Conservation (phyloP, 2,888 invertebrate genomes). For the Apamea anceps region DNA sequence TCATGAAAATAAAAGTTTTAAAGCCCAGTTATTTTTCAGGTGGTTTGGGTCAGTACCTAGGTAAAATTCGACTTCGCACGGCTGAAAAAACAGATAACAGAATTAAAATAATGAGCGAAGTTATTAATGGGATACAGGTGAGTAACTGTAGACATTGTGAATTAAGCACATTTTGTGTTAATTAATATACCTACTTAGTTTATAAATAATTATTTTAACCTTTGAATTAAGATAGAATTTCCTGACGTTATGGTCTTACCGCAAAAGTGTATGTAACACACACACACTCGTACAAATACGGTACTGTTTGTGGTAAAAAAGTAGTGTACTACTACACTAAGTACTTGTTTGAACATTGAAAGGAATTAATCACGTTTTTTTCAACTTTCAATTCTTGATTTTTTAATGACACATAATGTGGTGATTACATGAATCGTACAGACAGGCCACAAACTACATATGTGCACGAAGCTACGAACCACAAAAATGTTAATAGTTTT, state of each 20-base stretch:
- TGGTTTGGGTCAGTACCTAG: slow-evolving; percentile 89
- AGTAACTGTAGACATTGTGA: slow-evolving; percentile 73
- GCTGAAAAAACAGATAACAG: slow-evolving; percentile 96
- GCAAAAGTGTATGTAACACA: too few species aligned
- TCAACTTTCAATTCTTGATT: background rate
- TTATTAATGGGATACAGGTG: slow-evolving; percentile 97
- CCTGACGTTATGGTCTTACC: too few species aligned
- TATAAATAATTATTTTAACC: background rate
- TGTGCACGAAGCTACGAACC: background rate
- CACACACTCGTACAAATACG: too few species aligned
- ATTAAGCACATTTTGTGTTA: slow-evolving; percentile 3
- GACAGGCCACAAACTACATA: background rate
- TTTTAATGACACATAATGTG: background rate
- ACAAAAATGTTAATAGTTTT: background rate
- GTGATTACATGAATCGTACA: background rate
- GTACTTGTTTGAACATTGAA: background rate
- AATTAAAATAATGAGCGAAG: slow-evolving; percentile 98
- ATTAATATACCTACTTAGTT: slow-evolving; percentile 8
- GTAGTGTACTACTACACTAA: too few species aligned
- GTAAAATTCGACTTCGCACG: slow-evolving; percentile 92
- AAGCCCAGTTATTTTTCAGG: slow-evolving; percentile 77
- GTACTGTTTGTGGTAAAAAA: background rate
- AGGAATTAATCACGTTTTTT: background rate
- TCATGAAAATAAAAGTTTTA: slow-evolving; percentile 23
- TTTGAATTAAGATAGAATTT: background rate